These are phyloP conservation scores for Penelope pileata DNA, from an alignment of 2,113 vertebrate genomes.

Conservation along the genomic window DNA sequence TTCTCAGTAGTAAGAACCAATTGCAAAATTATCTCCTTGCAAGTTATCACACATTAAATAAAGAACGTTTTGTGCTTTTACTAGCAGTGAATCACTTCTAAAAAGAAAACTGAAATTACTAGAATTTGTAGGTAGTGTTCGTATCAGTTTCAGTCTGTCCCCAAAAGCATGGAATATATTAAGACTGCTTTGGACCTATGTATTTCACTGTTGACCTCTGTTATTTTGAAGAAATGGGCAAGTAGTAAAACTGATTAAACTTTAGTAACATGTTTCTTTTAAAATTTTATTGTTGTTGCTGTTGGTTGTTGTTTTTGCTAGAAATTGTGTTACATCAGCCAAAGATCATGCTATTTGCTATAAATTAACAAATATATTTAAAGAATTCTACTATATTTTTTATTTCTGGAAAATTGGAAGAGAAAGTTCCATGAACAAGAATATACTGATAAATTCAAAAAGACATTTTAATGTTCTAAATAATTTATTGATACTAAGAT, in stretches of 20 bases:
- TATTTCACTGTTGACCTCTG: not conserved
- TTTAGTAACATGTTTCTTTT: not conserved
- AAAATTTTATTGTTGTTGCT: not conserved
- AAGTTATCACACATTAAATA: not conserved
- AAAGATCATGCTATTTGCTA: not conserved
- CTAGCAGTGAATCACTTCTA: not conserved
- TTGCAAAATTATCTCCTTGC: not conserved
- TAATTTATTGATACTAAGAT: constrained; percentile 63
- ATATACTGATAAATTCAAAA: constrained; percentile 28
- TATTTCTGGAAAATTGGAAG: constrained; percentile 23
- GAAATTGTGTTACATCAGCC: not conserved
- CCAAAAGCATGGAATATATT: not conserved
- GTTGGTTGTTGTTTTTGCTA: not conserved
- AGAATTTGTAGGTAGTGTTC: not conserved
- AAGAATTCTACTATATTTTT: not conserved
- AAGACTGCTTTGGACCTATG: not conserved
- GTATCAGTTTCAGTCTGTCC: not conserved
- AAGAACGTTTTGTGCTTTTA: not conserved
- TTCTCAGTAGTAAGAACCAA: not conserved
- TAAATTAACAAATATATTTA: constrained; percentile 14
- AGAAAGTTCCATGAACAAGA: constrained; percentile 4
- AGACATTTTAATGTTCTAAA: constrained; percentile 46
- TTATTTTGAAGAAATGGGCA: not conserved
- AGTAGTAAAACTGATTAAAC: not conserved
- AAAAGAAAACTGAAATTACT: not conserved